A percentile compares a stretch with the other conserved stretches of the same genome.
Conservation (phyloP, 2,113 vertebrate genomes). For the Pluvialis apricaria region DNA sequence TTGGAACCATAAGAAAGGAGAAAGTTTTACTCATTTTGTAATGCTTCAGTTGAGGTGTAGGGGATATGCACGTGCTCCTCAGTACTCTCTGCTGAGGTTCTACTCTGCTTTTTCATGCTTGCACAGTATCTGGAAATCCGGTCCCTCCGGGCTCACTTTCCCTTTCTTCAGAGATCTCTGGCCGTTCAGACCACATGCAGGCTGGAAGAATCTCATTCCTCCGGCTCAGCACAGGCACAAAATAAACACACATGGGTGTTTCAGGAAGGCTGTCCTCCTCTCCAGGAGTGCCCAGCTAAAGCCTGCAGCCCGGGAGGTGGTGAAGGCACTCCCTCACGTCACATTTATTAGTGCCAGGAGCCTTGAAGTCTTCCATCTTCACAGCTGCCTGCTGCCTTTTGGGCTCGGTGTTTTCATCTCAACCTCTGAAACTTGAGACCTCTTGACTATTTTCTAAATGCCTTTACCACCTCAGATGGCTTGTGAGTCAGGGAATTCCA, state of each 20-base stretch:
- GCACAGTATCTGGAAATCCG: neutral
- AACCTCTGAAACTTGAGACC: neutral
- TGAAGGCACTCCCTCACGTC: neutral
- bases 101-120: neutral
- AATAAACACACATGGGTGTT: neutral
- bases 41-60: neutral
- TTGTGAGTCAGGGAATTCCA: neutral
- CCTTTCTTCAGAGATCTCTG: neutral
- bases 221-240: neutral
- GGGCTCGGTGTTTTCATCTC: neutral
- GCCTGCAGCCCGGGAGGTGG: neutral
- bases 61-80: neutral
- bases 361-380: neutral
- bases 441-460: neutral
- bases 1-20: neutral
- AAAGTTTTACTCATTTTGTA: neutral
- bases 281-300: neutral
- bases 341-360: neutral
- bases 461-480: neutral
- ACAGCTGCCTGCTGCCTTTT: neutral
- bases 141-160: neutral
- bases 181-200: accelerated
- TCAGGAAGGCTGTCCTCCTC: neutral
- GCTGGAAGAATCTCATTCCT: neutral
- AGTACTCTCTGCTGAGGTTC: neutral